Evolutionary conservation across 2,888 invertebrate species (phyloP), one percentile per base, ranked within the genome.

Genomic region (Petrophora chlorosata): DNA sequence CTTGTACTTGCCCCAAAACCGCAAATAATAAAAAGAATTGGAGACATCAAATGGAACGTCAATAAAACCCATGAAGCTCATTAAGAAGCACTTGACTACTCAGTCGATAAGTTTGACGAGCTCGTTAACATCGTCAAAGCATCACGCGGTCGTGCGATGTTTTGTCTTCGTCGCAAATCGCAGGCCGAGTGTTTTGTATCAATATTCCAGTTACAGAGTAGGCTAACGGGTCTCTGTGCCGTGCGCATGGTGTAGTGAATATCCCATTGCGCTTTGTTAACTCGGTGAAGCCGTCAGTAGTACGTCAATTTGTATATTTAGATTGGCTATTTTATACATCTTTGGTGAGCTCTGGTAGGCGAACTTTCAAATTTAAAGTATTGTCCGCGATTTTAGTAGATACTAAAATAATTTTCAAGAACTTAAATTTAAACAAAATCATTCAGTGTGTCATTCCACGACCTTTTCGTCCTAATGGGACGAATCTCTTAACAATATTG

Each of bases 131-230:
- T 42, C 48, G 39, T 50, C 41, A 57, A 46, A 34, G 8, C 46
- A 50, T 36, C 47, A 35, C 49, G 44, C 40, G 45, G 56, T 47
- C 35, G 51, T 52, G 43, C 44, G 32, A 53, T 57, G 47, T 51
- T 55, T 53, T 53, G 60, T 57, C 53, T 53, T 46, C 49, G n/a
- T 26, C 38, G 23, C 38, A 38, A 38, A 7, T 26, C 38, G 23
- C 38, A 38, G 41, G 29, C 41, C 32, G 28, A 46, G 50, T 41
- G 44, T 53, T 58, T 72, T 71, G 75, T 75, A 75, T 80, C 72
- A 73, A 72, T 80, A 84, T 79, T 76, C 82, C 52, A 79, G 72
- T 69, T 74, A 63, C 60, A 65, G 74, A 78, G 76, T 77, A 72
- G 79, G 76, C 65, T 83, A 85, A 82, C 82, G 82, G 83, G 72